Conservation (phyloP, 2,797 vertebrate species). For the Sardinella longiceps region DNA sequence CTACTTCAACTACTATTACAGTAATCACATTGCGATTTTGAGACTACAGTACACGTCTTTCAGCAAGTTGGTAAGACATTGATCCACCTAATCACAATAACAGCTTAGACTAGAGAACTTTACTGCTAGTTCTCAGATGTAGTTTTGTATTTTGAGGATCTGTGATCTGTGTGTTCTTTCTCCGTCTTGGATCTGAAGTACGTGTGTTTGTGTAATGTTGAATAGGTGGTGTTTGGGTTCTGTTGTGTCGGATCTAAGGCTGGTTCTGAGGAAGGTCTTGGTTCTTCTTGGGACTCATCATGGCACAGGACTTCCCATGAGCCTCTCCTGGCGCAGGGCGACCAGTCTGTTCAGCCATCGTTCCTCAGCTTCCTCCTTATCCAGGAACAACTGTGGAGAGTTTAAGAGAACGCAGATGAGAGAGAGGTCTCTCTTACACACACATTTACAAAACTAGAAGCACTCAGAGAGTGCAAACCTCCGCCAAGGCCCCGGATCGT, state of each 20-base stretch:
- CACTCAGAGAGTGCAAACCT: too few relatives aligned
- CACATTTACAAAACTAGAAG: too few relatives aligned
- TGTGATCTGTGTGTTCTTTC: too few relatives aligned
- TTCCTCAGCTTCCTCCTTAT: constrained; percentile 90
- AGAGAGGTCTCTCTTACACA: too few relatives aligned
- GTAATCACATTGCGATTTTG: neutral
- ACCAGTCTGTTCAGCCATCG: constrained; percentile 90
- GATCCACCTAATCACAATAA: neutral
- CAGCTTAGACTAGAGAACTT: neutral
- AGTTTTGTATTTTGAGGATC: neutral
- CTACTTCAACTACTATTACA: neutral
- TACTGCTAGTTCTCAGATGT: neutral
- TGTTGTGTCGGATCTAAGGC: neutral
- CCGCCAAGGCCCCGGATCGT: too few relatives aligned
- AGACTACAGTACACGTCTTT: too few relatives aligned
- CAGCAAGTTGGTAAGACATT: neutral
- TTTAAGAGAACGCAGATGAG: neutral
- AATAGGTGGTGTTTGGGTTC: neutral
- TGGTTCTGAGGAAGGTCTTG: neutral
- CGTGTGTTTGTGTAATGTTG: too few relatives aligned
- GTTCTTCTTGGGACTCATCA: constrained; percentile 72
- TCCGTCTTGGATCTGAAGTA: neutral
- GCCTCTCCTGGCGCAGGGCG: constrained; percentile 90
- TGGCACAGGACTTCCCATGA: constrained; percentile 93
- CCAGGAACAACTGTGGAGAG: constrained; percentile 84